Evolutionary conservation across 2,888 invertebrate genomes (phyloP).

Genomic region (Pristionchus fissidentatus): DNA sequence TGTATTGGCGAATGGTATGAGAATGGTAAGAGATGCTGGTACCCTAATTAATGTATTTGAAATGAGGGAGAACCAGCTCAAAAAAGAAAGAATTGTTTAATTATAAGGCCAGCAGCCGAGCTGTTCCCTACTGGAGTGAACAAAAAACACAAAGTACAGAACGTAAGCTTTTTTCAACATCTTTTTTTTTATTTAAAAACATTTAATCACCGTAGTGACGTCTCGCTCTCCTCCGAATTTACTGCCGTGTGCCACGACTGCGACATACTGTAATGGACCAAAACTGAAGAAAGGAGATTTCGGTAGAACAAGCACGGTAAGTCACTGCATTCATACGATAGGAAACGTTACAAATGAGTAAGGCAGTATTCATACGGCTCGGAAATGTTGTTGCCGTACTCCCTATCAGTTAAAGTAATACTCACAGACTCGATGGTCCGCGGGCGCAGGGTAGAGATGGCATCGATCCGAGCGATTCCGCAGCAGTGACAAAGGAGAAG

Average conservation of each 20-base stretch:
- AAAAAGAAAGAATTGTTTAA: no score
- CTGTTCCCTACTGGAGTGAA: no score
- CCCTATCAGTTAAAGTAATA: not conserved
- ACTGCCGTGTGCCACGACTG: slow-evolving; percentile 48
- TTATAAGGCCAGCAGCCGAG: no score
- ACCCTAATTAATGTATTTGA: no score
- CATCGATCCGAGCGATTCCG: slow-evolving; percentile 25
- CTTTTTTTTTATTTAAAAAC: not conserved
- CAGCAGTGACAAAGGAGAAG: slow-evolving; percentile 29
- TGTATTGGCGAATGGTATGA: no score
- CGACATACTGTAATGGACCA: slow-evolving; percentile 47
- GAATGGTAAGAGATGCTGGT: no score
- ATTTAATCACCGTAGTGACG: not conserved
- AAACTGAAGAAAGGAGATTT: no score
- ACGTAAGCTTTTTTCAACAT: not conserved
- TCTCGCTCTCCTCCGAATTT: slow-evolving; percentile 48
- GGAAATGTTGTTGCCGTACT: not conserved
- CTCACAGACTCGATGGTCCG: slow-evolving; percentile 11
- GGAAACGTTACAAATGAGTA: not conserved
- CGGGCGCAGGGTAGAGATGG: not conserved
- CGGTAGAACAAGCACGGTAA: no score
- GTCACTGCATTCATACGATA: not conserved
- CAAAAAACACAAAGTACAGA: no score
- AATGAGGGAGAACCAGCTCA: no score
- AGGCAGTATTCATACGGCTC: no score